Percentiles rank a stretch among this genome's conserved stretches.
Evolutionary conservation across 2,888 invertebrate genomes (phyloP).

Genomic region (Keiferia lycopersicella): DNA sequence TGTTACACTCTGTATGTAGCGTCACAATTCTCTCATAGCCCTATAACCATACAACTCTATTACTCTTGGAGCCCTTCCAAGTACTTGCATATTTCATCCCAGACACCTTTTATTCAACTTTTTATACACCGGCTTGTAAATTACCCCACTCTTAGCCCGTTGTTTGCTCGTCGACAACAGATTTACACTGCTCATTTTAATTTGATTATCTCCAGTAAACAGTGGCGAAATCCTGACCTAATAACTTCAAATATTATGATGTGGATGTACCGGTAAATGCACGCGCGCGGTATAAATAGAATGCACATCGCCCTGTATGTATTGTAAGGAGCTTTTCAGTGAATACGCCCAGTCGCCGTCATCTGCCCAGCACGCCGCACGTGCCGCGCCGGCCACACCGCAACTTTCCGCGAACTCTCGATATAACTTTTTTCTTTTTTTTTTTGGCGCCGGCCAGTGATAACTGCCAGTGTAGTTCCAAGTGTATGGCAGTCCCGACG

Average conservation of each 20-base stretch:
- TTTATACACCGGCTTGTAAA: slow-evolving; percentile 36
- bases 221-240: slow-evolving; percentile 69
- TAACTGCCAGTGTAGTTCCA: slow-evolving; percentile 25
- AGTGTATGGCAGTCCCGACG: slow-evolving; percentile 27
- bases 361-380: slow-evolving; percentile 62
- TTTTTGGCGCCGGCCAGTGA: slow-evolving; percentile 27
- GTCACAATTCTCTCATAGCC: slow-evolving; percentile 49
- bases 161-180: slow-evolving; percentile 34
- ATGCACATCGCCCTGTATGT: slow-evolving; percentile 72
- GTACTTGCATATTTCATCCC: slow-evolving; percentile 40
- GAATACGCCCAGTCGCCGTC: slow-evolving; percentile 67
- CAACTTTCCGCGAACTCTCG: slow-evolving; percentile 54
- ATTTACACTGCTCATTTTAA: slow-evolving; percentile 43
- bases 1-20: slow-evolving; percentile 26
- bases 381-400: slow-evolving; percentile 54
- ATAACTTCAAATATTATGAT: slow-evolving; percentile 74
- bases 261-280: slow-evolving; percentile 62
- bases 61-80: slow-evolving; percentile 68
- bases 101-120: slow-evolving; percentile 41
- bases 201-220: slow-evolving; percentile 41
- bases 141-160: slow-evolving; percentile 27
- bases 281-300: slow-evolving; percentile 75
- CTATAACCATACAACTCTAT: slow-evolving; percentile 56
- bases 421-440: slow-evolving; percentile 34
- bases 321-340: slow-evolving; percentile 73